phyloP scores from a whole-genome alignment of 2,797 vertebrate species.

The Ara ararauna region DNA sequence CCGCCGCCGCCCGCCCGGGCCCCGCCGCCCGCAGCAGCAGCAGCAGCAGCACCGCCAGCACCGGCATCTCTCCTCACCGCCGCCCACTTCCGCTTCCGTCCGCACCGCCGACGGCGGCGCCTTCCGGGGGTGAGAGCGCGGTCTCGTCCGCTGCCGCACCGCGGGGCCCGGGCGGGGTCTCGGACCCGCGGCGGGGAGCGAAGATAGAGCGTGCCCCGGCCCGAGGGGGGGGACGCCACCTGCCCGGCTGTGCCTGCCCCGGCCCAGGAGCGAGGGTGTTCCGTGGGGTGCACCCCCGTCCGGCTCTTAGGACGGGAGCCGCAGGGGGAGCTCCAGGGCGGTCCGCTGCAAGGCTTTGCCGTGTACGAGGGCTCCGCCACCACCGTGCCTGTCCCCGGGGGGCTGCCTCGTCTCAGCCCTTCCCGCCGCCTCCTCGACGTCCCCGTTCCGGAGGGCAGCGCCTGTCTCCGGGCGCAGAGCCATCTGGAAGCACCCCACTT shows the following conservation, averaged over 20 bases:
- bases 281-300: neutral
- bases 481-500: neutral
- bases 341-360: neutral
- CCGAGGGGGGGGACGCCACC: too few relatives aligned
- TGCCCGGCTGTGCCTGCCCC: neutral
- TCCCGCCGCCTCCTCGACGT: neutral
- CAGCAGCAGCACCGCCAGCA: neutral
- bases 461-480: accelerated
- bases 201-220: neutral
- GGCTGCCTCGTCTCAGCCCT: neutral
- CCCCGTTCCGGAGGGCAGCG: neutral
- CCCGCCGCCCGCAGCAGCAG: neutral
- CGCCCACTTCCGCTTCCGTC: slow-evolving; percentile 26
- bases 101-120: neutral
- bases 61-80: neutral
- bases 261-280: neutral
- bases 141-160: too few relatives aligned
- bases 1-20: neutral
- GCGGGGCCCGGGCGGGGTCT: too few relatives aligned
- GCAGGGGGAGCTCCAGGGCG: neutral
- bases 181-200: too few relatives aligned
- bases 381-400: neutral
- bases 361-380: neutral
- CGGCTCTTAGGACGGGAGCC: neutral
- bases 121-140: neutral